These are phyloP conservation scores for Dorcus hopei DNA, from an alignment of 2,888 invertebrate genomes.

Conservation along the genomic window DNA sequence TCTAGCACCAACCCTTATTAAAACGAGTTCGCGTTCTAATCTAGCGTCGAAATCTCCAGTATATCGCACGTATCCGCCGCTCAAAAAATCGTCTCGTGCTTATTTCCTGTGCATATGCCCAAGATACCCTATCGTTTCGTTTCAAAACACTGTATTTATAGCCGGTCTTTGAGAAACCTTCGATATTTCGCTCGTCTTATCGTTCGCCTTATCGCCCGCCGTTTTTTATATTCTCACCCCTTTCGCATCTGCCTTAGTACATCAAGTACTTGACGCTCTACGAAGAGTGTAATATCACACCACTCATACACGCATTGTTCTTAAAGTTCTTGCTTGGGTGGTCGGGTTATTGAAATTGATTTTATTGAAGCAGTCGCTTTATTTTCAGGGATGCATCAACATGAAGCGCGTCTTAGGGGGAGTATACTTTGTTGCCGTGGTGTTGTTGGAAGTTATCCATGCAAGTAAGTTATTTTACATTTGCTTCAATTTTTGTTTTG, in stretches of 20 bases:
- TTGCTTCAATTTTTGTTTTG: no score
- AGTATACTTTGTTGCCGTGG: not conserved
- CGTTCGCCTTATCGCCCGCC: no score
- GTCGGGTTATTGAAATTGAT: no score
- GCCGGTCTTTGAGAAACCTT: no score
- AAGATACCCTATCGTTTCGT: not conserved
- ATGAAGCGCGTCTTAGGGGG: conserved; percentile 30
- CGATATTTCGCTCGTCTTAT: no score
- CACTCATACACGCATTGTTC: no score
- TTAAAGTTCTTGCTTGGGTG: no score
- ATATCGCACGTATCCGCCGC: conserved; percentile 5
- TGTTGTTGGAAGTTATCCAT: not conserved
- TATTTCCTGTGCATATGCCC: conserved; percentile 5
- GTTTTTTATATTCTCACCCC: no score
- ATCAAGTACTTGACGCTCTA: no score
- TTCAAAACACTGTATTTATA: no score
- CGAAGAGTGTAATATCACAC: no score
- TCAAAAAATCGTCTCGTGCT: not conserved
- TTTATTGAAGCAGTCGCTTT: conserved; percentile 21
- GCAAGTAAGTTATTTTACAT: not conserved
- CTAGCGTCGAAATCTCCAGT: conserved; percentile 11
- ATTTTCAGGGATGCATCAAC: conserved; percentile 45
- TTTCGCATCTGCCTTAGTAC: no score
- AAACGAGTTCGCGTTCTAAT: conserved; percentile 4
- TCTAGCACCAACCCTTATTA: not conserved